Evolutionary conservation across 1,140 invertebrate species (phyloP), one percentile per base, ranked within the genome.

Genomic region (Mactra quadrangularis): DNA sequence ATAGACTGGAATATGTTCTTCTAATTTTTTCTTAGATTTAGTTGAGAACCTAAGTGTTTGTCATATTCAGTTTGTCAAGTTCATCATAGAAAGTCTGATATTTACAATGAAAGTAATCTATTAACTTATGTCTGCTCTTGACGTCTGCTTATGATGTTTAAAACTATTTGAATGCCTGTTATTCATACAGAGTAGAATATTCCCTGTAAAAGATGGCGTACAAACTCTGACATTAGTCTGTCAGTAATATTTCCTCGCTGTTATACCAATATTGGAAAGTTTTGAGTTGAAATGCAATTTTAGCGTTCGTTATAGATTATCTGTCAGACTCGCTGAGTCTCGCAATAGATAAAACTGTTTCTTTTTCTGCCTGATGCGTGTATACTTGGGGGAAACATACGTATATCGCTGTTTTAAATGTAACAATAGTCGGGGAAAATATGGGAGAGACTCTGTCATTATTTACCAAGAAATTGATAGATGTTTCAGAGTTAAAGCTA

Each of bases 271-370:
- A 45, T 76, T 41, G 41, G 31, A 50, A 45, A 60, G 57, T 60
- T 62, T 60, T 76, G 64, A 76, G 47, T 52, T 31, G 52, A 57
- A 72, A 72, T 33, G 53, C 52, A 72, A 72, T 72, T 72, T 68
- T 57, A 57, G 9, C 6, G 52, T 52, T n/a, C 41, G 55, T 60
- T 76, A 76, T 76, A 50, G 74, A 76, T 76, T 76, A 60, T 41
- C 74, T 76, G 74, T 76, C 74, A 62, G 25, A 1, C 29, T 31
- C 7, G 33, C 45, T 72, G 70, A 72, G 31, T 19, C n/a, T 15
- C 2, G 35, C 70, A 72, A 72, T 72, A 72, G 70, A 72, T 72
- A 72, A 57, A 72, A 47, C 64, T 68, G 64, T 68, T 68, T 50
- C 64, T 68, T 68, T 17, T 29, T 27, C 17, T 31, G 45, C 3